Conservation (phyloP, 2,797 vertebrate species). For the Holocentrus rufus region DNA sequence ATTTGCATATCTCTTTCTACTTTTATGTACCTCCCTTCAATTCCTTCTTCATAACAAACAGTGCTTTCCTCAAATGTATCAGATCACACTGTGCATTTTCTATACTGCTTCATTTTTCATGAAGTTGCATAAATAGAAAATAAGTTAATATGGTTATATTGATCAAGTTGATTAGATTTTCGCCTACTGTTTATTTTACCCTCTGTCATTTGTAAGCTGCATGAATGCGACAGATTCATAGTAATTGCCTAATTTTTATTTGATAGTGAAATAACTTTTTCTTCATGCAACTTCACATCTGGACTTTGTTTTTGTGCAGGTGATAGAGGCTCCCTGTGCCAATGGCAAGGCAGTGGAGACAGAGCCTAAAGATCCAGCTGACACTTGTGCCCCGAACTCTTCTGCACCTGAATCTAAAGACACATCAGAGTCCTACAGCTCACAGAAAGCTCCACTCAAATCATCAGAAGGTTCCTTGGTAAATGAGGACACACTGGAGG, state of each 20-base stretch:
- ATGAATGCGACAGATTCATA: not conserved
- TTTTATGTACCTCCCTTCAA: not conserved
- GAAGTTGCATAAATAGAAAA: too few relatives aligned
- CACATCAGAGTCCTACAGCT: slow-evolving; percentile 74
- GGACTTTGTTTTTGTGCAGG: slow-evolving; percentile 75
- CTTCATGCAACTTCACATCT: not conserved
- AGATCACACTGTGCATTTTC: too few relatives aligned
- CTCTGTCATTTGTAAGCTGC: too few relatives aligned
- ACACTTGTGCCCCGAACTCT: slow-evolving; percentile 69
- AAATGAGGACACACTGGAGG: slow-evolving; percentile 92
- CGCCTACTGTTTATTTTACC: too few relatives aligned
- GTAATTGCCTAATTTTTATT: not conserved
- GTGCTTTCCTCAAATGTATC: too few relatives aligned
- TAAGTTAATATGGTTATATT: too few relatives aligned
- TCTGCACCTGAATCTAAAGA: slow-evolving; percentile 57
- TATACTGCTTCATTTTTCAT: too few relatives aligned
- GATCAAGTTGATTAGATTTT: too few relatives aligned
- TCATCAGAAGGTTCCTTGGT: slow-evolving; percentile 82
- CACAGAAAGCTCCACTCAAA: slow-evolving; percentile 81
- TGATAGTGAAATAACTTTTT: not conserved
- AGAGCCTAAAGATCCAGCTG: slow-evolving; percentile 78
- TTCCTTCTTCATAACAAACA: not conserved
- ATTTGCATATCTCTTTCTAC: not conserved
- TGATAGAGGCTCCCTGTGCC: slow-evolving; percentile 83
- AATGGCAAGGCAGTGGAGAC: slow-evolving; percentile 84